phyloP scores from a whole-genome alignment of 64 coral and sea anemone genomes.

The Montipora sp. region DNA sequence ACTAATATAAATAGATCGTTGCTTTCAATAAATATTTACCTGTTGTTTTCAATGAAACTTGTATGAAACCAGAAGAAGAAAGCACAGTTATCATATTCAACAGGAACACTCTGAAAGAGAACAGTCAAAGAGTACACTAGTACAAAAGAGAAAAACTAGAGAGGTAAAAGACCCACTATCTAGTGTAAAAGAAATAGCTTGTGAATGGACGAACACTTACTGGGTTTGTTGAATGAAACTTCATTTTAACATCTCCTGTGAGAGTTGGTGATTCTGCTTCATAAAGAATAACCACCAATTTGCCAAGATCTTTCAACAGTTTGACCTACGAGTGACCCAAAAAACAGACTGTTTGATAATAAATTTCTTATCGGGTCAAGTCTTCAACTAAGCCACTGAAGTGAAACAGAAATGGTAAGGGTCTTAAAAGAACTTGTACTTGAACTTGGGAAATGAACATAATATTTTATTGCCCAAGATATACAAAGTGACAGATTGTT shows the following conservation, averaged over 20 bases:
- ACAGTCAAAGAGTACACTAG: background rate
- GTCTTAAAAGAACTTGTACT: background rate
- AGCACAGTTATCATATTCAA: constrained; percentile 90
- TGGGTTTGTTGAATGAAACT: constrained; percentile 87
- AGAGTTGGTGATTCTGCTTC: constrained; percentile 74
- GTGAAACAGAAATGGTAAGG: background rate
- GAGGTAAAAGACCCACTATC: background rate
- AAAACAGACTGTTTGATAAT: background rate
- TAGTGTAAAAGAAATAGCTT: too few species aligned
- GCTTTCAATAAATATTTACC: constrained; percentile 8
- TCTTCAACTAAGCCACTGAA: background rate
- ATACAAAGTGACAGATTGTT: background rate
- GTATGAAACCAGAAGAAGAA: constrained; percentile 99
- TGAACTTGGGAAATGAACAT: background rate
- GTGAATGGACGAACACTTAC: constrained; percentile 33
- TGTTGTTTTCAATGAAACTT: constrained; percentile 94
- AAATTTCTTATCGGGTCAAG: background rate
- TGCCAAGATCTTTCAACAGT: constrained; percentile 79
- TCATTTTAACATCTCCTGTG: constrained; percentile 95
- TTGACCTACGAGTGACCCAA: constrained; percentile 44
- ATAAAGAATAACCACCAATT: constrained; percentile 75
- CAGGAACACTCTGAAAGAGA: constrained; percentile 82
- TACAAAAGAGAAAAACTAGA: background rate
- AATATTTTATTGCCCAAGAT: too few species aligned
- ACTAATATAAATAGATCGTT: too few species aligned